These are phyloP conservation scores for Burhinus oedicnemus DNA, from an alignment of 2,113 vertebrate species.

Conservation along the genomic window DNA sequence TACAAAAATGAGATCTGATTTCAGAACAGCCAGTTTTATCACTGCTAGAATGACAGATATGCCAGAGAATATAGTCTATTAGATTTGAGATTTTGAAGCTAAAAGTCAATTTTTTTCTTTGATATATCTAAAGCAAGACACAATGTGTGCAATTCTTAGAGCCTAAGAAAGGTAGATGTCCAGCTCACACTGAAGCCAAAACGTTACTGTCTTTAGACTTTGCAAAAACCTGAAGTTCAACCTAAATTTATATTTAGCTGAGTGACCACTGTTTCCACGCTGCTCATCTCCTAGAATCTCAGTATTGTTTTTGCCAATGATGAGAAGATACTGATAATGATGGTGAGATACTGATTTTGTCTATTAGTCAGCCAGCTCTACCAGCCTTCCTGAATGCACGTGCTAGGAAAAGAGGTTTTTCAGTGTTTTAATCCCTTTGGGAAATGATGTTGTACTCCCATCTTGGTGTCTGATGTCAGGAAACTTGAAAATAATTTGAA, in stretches of 20 bases:
- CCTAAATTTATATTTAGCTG: neutral
- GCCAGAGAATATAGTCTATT: neutral
- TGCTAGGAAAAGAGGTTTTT: fast-evolving
- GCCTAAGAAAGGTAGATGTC: neutral
- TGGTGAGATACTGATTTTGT: neutral
- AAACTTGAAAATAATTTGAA: neutral
- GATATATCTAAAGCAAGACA: neutral
- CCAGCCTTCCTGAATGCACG: neutral
- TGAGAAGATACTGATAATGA: neutral
- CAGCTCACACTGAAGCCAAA: neutral
- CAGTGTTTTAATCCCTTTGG: neutral
- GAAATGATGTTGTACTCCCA: neutral
- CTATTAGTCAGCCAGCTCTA: neutral
- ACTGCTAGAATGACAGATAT: neutral
- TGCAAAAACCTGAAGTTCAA: neutral
- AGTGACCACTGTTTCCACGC: neutral
- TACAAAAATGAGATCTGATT: neutral
- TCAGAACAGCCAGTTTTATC: neutral
- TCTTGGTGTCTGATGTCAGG: neutral
- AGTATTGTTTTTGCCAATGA: neutral
- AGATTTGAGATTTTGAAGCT: neutral
- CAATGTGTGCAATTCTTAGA: neutral
- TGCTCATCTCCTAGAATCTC: neutral
- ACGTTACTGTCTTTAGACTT: neutral
- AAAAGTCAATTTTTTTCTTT: neutral